phyloP scores from a whole-genome alignment of 1,140 invertebrate genomes.

The Drosophila equinoxialis region DNA sequence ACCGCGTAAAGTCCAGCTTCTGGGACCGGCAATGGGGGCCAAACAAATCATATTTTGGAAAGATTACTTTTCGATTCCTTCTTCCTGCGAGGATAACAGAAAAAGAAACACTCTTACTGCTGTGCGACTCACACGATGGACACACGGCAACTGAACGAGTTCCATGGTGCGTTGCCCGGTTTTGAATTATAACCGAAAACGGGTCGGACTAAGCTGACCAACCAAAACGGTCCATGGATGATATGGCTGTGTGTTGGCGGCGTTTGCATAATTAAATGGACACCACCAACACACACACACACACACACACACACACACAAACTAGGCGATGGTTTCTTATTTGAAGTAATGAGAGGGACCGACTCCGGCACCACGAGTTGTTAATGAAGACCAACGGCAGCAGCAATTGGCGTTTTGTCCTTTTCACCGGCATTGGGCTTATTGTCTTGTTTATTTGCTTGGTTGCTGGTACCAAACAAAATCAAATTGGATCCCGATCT shows the following conservation, averaged over 20 bases:
- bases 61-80: conserved; percentile 5
- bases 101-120: conserved; percentile 7
- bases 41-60: conserved; percentile 28
- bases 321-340: conserved; percentile 42
- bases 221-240: conserved; percentile 26
- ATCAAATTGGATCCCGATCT: conserved; percentile 47
- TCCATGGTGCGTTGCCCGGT: conserved; percentile 40
- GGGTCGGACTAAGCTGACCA: conserved; percentile 40
- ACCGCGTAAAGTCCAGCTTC: conserved; percentile 59
- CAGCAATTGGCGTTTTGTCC: conserved; percentile 54
- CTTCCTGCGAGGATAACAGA: too few species aligned
- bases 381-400: conserved; percentile 74
- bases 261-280: conserved; percentile 70
- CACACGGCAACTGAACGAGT: conserved; percentile 51
- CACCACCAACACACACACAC: neutral
- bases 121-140: conserved; percentile 45
- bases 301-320: too few species aligned
- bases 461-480: neutral
- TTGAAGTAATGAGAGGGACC: conserved; percentile 72
- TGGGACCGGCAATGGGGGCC: conserved; percentile 13
- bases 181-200: conserved; percentile 67
- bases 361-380: conserved; percentile 19
- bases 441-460: conserved; percentile 72
- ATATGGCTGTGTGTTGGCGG: conserved; percentile 2
- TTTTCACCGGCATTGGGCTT: conserved; percentile 41